phyloP scores from a whole-genome alignment of 2,888 invertebrate species.

The Cosmopolites sordidus region DNA sequence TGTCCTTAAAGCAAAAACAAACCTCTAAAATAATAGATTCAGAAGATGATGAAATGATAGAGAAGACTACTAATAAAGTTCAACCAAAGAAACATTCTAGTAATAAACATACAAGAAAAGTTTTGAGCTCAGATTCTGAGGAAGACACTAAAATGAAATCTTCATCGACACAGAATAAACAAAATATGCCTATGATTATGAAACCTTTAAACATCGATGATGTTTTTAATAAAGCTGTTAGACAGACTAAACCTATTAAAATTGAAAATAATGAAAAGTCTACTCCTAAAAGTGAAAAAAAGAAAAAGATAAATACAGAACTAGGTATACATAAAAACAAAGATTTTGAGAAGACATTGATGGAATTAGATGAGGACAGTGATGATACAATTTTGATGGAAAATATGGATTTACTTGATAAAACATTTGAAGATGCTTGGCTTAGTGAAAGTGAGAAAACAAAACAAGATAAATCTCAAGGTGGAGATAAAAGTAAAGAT shows the following conservation, averaged over 20 bases:
- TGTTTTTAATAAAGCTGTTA: slow-evolving; percentile 62
- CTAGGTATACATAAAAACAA: slow-evolving; percentile 61
- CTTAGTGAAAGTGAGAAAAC: background rate
- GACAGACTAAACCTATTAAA: slow-evolving; percentile 48
- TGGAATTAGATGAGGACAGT: slow-evolving; percentile 58
- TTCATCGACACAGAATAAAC: background rate
- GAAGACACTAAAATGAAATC: slow-evolving; percentile 41
- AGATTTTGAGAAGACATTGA: slow-evolving; percentile 65
- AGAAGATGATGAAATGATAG: slow-evolving; percentile 53
- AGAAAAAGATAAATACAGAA: slow-evolving; percentile 7
- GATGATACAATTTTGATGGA: slow-evolving; percentile 40
- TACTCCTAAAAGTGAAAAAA: slow-evolving; percentile 5
- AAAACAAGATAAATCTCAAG: slow-evolving; percentile 1
- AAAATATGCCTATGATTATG: no score
- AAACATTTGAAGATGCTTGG: slow-evolving; percentile 37
- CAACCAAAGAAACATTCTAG: slow-evolving; percentile 31
- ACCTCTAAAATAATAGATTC: background rate
- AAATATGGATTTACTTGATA: slow-evolving; percentile 39
- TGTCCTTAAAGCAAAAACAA: background rate
- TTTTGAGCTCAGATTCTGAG: slow-evolving; percentile 36
- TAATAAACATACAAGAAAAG: slow-evolving; percentile 32
- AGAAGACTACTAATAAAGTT: slow-evolving; percentile 50
- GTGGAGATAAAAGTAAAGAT: slow-evolving; percentile 25
- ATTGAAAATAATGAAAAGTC: slow-evolving; percentile 19
- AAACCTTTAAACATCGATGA: slow-evolving; percentile 51